These are phyloP conservation scores for Melanchra persicariae DNA, from an alignment of 2,888 invertebrate genomes.

Conservation along the genomic window DNA sequence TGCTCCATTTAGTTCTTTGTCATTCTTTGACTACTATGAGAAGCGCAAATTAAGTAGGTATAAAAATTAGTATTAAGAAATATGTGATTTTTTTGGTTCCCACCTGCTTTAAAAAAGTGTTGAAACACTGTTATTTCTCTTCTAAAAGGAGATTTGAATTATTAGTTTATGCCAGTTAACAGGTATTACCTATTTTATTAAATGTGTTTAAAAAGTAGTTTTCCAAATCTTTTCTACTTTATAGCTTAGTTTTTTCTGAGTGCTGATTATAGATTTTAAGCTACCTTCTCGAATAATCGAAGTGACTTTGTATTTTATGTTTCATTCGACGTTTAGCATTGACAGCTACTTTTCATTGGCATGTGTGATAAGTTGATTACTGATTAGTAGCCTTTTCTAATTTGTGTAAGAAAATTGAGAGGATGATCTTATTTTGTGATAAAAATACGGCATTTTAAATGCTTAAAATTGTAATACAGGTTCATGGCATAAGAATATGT, in stretches of 20 bases:
- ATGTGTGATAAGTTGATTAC: background rate
- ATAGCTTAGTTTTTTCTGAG: background rate
- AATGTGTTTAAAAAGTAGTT: background rate
- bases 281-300: background rate
- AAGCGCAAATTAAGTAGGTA: background rate
- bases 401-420: background rate
- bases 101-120: slow-evolving; percentile 8
- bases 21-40: background rate
- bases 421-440: slow-evolving; percentile 1
- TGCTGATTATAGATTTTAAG: slow-evolving; percentile 1
- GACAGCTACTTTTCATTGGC: background rate
- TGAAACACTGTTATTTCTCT: slow-evolving; percentile 11
- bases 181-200: background rate
- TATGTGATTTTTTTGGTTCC: slow-evolving; percentile 19
- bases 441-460: background rate
- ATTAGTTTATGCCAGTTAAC: slow-evolving; percentile 7
- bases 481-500: too few relatives aligned
- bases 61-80: slow-evolving; percentile 6
- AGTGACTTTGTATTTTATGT: background rate
- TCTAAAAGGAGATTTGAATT: slow-evolving; percentile 4
- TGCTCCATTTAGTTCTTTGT: background rate
- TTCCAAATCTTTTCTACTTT: background rate
- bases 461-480: too few relatives aligned
- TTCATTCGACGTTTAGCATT: background rate
- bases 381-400: background rate